phyloP scores from a whole-genome alignment of 2,797 vertebrate genomes.

The Phalanger gymnotis region DNA sequence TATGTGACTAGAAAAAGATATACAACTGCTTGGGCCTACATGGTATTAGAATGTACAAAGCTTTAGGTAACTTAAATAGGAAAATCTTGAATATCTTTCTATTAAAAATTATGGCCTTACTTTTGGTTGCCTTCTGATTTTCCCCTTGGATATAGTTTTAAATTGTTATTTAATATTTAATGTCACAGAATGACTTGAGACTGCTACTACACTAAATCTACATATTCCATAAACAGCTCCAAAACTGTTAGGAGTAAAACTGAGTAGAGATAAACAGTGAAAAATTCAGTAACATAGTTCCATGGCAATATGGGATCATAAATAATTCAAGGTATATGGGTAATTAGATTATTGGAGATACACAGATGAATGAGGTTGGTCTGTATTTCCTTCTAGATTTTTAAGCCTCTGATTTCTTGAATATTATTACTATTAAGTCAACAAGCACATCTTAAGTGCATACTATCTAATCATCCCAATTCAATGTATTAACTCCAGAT shows the following conservation, averaged over 20 bases:
- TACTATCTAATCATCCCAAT: neutral
- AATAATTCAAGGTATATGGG: conserved; percentile 71
- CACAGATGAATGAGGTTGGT: conserved; percentile 69
- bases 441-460: neutral
- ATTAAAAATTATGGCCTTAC: conserved; percentile 67
- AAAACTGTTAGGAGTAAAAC: conserved; percentile 74
- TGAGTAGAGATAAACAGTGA: conserved; percentile 64
- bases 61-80: conserved; percentile 34
- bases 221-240: conserved; percentile 64
- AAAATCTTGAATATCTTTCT: conserved; percentile 60
- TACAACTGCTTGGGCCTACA: neutral
- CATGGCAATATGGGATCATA: conserved; percentile 65
- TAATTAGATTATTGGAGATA: conserved; percentile 61
- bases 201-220: conserved; percentile 68
- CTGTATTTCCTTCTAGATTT: conserved; percentile 60
- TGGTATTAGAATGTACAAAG: conserved; percentile 51
- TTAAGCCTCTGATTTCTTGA: conserved; percentile 41
- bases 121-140: conserved; percentile 71
- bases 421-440: conserved; percentile 44
- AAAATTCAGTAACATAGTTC: conserved; percentile 65
- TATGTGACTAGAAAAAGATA: conserved; percentile 42
- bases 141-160: conserved; percentile 70
- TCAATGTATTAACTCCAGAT: conserved; percentile 40
- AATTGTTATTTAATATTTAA: conserved; percentile 81
- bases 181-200: conserved; percentile 74